These are phyloP conservation scores for Xestia ashworthii DNA, from an alignment of 2,888 invertebrate genomes.

Conservation along the genomic window DNA sequence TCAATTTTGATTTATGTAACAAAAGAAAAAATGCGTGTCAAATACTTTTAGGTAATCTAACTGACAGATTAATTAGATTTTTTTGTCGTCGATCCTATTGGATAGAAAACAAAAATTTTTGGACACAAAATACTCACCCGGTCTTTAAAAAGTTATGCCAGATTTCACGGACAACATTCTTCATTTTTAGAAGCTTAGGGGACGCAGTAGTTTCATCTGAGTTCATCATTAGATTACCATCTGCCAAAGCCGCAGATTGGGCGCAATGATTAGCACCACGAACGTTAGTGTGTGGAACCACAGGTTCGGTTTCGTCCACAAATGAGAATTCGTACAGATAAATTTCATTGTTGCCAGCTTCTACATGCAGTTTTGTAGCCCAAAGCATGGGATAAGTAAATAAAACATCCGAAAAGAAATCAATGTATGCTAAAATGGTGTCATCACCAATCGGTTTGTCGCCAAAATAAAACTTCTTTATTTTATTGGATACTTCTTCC, in stretches of 20 bases:
- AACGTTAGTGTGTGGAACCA: constrained; percentile 36
- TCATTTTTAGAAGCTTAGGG: constrained; percentile 55
- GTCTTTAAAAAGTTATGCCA: constrained; percentile 75
- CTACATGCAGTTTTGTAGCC: constrained; percentile 69
- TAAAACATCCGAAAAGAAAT: constrained; percentile 75
- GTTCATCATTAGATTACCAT: constrained; percentile 13
- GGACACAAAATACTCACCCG: constrained; percentile 20
- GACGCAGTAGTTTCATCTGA: constrained; percentile 10
- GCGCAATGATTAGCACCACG: constrained; percentile 34
- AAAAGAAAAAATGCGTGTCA: no score
- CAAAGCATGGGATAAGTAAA: constrained; percentile 72
- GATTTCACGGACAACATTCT: constrained; percentile 67
- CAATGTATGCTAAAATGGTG: constrained; percentile 26
- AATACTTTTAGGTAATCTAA: no score
- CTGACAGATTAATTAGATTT: no score
- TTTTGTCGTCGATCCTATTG: no score
- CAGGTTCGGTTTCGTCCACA: constrained; percentile 66
- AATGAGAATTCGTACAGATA: constrained; percentile 78
- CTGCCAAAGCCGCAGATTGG: constrained; percentile 23
- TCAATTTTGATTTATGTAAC: no score
- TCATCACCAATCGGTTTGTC: constrained; percentile 23
- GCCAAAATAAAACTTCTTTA: constrained; percentile 21
- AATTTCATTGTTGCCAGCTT: constrained; percentile 74
- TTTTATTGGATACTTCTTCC: constrained; percentile 3
- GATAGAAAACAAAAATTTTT: no score